These are phyloP conservation scores for Scomberomorus guttatus DNA, from an alignment of 2,797 vertebrate genomes.

Conservation along the genomic window DNA sequence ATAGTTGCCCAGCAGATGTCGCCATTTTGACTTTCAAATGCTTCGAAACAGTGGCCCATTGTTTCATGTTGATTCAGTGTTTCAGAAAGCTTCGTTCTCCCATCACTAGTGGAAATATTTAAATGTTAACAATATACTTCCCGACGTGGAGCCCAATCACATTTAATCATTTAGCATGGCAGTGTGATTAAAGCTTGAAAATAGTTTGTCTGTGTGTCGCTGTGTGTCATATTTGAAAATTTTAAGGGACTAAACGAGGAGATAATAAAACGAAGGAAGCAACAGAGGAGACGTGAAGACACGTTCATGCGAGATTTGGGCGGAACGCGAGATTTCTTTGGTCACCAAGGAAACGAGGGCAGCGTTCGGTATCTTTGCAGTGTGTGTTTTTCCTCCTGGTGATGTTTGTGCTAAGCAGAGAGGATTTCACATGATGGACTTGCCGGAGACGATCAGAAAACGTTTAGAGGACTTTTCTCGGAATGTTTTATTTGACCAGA, in stretches of 20 bases:
- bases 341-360: conserved; percentile 71
- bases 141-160: too few species aligned
- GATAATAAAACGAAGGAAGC: too few species aligned
- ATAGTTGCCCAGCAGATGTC: too few species aligned
- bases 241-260: background rate
- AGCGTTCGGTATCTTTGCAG: too few species aligned
- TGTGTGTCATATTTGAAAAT: background rate
- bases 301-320: conserved; percentile 26
- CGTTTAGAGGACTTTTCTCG: conserved; percentile 85
- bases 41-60: too few species aligned
- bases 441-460: conserved; percentile 79
- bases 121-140: too few species aligned
- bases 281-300: background rate
- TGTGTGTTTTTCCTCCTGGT: background rate
- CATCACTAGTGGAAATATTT: too few species aligned
- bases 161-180: too few species aligned
- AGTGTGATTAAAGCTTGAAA: too few species aligned
- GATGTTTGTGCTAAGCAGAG: conserved; percentile 3
- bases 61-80: too few species aligned
- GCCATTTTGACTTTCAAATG: too few species aligned
- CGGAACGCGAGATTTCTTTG: conserved; percentile 47
- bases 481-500: conserved; percentile 82
- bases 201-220: background rate
- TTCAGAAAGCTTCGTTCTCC: too few species aligned
- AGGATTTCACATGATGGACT: conserved; percentile 73